Evolutionary conservation across 2,888 invertebrate genomes (phyloP).

Genomic region (Bhutanitis thaidina): DNA sequence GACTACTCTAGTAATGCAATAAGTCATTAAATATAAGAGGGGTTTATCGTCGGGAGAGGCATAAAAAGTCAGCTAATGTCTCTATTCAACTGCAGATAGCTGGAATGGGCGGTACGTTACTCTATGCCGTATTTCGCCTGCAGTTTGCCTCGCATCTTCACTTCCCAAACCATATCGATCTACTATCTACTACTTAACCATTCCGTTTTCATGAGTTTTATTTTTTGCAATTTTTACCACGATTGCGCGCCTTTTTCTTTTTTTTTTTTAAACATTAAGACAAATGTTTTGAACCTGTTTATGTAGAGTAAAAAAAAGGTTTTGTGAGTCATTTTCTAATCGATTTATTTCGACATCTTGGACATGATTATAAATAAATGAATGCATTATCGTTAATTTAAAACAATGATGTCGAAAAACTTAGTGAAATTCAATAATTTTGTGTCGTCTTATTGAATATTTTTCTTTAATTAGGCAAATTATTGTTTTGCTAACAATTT

Average conservation of each 20-base stretch:
- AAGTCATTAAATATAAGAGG: slow-evolving; percentile 22
- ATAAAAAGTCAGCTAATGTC: slow-evolving; percentile 27
- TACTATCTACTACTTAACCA: slow-evolving; percentile 23
- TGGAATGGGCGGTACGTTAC: slow-evolving; percentile 63
- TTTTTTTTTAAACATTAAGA: background rate
- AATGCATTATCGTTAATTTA: too few relatives aligned
- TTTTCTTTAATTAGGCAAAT: too few relatives aligned
- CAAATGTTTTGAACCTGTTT: too few relatives aligned
- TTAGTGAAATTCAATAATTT: too few relatives aligned
- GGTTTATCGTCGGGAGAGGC: slow-evolving; percentile 32
- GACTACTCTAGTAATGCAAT: slow-evolving; percentile 14
- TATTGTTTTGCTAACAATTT: too few relatives aligned
- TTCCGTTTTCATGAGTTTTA: background rate
- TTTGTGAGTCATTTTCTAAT: too few relatives aligned
- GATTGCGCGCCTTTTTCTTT: slow-evolving; percentile 1
- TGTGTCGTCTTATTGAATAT: too few relatives aligned
- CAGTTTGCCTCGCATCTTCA: slow-evolving; percentile 68
- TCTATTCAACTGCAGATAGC: slow-evolving; percentile 58
- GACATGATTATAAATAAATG: too few relatives aligned
- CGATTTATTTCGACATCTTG: too few relatives aligned
- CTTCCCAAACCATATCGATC: slow-evolving; percentile 66
- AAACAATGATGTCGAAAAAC: too few relatives aligned
- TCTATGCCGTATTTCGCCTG: slow-evolving; percentile 72
- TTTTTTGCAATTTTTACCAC: background rate
- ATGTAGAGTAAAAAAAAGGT: too few relatives aligned